phyloP scores from a whole-genome alignment of 2,888 invertebrate species.

The Mimas tiliae region DNA sequence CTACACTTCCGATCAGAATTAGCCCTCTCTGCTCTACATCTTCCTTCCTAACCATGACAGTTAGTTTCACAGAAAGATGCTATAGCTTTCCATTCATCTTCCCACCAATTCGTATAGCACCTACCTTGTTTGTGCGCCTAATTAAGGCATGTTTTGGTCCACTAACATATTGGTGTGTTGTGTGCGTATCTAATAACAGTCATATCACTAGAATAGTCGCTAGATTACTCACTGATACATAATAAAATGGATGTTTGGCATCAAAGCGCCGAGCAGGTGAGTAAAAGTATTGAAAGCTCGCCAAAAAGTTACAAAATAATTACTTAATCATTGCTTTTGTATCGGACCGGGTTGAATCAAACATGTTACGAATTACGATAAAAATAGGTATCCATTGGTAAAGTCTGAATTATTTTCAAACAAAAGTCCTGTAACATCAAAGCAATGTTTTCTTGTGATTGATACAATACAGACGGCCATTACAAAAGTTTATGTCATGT shows the following conservation, averaged over 20 bases:
- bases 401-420: not conserved
- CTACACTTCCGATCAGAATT: too few relatives aligned
- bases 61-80: too few relatives aligned
- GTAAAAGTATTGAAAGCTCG: not conserved
- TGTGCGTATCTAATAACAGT: not conserved
- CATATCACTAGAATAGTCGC: not conserved
- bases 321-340: slow-evolving; percentile 1
- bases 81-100: too few relatives aligned
- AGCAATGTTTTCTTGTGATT: not conserved
- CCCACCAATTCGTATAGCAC: not conserved
- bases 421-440: not conserved
- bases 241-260: not conserved
- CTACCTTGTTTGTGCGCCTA: not conserved
- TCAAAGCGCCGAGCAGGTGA: not conserved
- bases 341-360: not conserved
- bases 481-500: not conserved
- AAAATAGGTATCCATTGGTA: not conserved
- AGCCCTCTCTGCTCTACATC: too few relatives aligned
- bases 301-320: slow-evolving; percentile 13
- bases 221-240: not conserved
- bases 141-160: not conserved
- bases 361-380: not conserved
- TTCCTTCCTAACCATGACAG: too few relatives aligned
- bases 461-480: not conserved
- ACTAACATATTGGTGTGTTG: not conserved